Percentiles rank a stretch among this genome's conserved stretches.
These are phyloP conservation scores for Acrobasis suavella DNA, from an alignment of 2,888 invertebrate genomes.

Conservation along the genomic window DNA sequence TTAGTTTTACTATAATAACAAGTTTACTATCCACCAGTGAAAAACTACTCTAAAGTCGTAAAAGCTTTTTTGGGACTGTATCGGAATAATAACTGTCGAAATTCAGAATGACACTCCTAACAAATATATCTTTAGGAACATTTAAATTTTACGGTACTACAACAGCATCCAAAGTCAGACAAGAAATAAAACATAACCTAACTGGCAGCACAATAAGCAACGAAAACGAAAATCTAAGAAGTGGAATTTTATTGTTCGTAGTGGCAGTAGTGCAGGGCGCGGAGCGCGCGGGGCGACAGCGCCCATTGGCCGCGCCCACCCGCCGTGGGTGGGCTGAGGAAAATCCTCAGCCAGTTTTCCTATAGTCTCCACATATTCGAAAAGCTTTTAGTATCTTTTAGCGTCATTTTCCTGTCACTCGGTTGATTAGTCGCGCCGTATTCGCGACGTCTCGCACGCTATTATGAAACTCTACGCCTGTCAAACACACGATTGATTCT, in stretches of 20 bases:
- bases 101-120: too few relatives aligned
- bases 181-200: constrained; percentile 7
- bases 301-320: constrained; percentile 76
- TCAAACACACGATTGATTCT: constrained; percentile 56
- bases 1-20: too few relatives aligned
- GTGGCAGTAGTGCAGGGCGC: constrained; percentile 41
- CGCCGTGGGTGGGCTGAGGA: constrained; percentile 68
- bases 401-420: constrained; percentile 66
- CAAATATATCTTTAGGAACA: constrained; percentile 11
- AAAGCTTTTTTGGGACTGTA: too few relatives aligned
- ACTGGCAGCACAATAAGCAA: constrained; percentile 27
- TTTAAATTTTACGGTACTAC: not conserved
- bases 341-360: constrained; percentile 67
- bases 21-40: too few relatives aligned
- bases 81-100: too few relatives aligned
- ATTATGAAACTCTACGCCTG: constrained; percentile 50
- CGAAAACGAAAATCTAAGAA: constrained; percentile 36
- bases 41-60: too few relatives aligned
- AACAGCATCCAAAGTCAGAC: not conserved
- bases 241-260: constrained; percentile 47
- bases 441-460: constrained; percentile 47
- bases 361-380: constrained; percentile 51
- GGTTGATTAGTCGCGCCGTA: constrained; percentile 53
- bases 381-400: constrained; percentile 81
- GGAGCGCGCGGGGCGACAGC: constrained; percentile 51